Evolutionary conservation across 2,888 invertebrate species (phyloP), one percentile per base, ranked within the genome.

Genomic region (Aporophyla nigra): DNA sequence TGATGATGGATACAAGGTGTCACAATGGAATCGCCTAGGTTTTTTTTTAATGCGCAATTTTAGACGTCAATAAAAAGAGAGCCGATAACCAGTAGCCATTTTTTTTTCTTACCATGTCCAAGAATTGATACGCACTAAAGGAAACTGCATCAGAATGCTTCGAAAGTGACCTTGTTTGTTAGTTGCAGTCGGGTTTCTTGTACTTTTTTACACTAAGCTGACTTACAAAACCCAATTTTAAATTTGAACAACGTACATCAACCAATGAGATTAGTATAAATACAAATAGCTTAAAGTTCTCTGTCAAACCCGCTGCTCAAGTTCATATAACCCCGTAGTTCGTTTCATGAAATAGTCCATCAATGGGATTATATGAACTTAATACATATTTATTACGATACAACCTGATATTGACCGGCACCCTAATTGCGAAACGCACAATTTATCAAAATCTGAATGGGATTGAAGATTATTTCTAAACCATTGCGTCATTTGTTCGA

Each of bases 141-240:
- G n/a, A n/a, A n/a, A n/a, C n/a, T n/a, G n/a, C 19, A 43, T 19
- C 10, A 19, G 21, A 61, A 4, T 65, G 63, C 12, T 65, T 63
- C 19, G 46, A 46, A 43, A 46, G 24, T 19, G 19, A 46, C 3
- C n/a, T 40, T 40, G n/a, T 62, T 62, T 24, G 16, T 43, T 63
- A 43, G 16, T 24, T 63, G 40, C 40, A 43, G 16, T 16, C 0
- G 3, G 5, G 12, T 21, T 6, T 19, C 21, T 33, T 33, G 19
- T 63, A 40, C 33, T n/a, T 19, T 43, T 24, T 24, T 1, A 56
- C 19, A 5, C 0, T 27, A 73, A 19, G 19, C 24, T 27, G 5
- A 63, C n/a, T 14, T 76, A 21, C 10, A n/a, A 14, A 56, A 3
- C 43, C 43, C 43, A 3, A 33, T 80, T 73, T 58, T 59, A n/a